Base-by-base conservation (phyloP, 2,113 vertebrate genomes). In the Muscicapa adusta region DNA sequence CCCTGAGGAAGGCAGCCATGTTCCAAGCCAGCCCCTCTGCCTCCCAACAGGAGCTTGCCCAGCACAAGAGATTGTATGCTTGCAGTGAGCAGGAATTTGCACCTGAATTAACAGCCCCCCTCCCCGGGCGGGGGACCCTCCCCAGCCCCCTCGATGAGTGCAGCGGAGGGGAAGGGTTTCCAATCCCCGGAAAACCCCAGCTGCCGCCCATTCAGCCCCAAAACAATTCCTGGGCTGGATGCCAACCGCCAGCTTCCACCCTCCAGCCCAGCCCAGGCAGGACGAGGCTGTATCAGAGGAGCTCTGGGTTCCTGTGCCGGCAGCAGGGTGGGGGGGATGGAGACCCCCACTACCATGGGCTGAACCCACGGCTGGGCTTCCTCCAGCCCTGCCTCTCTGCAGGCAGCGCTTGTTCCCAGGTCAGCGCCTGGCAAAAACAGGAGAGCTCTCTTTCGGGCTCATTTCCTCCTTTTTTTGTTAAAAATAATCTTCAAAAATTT, bases 211-310 rank as follows among this genome's bases (percentile, higher is more conserved):
- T 96, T 97, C 88, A 84, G 65, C 80, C 92, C 87, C 79, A n/a
- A 88, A 96, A 97, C 96, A 97, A 97, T 96, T 94, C 87, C 40
- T 3, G 33, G 96, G 95, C 93, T 51, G 34, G 43, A 33, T 5
- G 94, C 92, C 95, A 96, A 57, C n/a, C 3, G 3, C 56, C 22
- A 6, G 68, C 54, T 94, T 72, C 94, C 84, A 89, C 63, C 45
- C 60, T 80, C 42, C 83, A 53, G 72, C 87, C 63, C 80, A 75
- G 45, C 29, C 14, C 36, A 51, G 73, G 75, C 90, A 70, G 56
- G 33, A 67, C 4, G 7, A 82, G 75, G 84, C 57, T 43, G 65
- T 3, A 5, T 36, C 40, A 12, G 26, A 47, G 23, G 48, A 65
- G 71, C 43, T 66, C 33, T 3, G 3, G 66, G 45, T 16, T 23